These are phyloP conservation scores for Iphiclides podalirius DNA, from an alignment of 2,888 invertebrate species.

Conservation along the genomic window DNA sequence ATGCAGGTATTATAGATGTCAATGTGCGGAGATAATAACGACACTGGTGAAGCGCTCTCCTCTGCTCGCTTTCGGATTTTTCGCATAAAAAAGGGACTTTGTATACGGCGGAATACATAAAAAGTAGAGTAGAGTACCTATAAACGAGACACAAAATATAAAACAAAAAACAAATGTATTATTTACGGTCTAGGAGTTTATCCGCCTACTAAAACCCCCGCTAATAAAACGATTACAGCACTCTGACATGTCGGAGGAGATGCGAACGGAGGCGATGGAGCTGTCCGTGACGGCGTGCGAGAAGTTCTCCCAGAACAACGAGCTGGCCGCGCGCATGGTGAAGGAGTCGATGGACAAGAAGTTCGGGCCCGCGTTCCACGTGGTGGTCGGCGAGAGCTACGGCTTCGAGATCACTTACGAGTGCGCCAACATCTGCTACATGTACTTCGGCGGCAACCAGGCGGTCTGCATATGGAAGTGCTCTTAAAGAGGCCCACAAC, in stretches of 20 bases:
- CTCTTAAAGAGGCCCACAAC: constrained; percentile 61
- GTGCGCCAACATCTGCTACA: constrained; percentile 90
- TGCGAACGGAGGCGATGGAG: constrained; percentile 94
- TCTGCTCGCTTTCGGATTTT: too few relatives aligned
- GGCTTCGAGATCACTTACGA: constrained; percentile 96
- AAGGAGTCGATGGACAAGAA: constrained; percentile 98
- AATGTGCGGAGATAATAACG: too few relatives aligned
- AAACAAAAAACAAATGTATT: too few relatives aligned
- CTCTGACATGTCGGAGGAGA: constrained; percentile 96
- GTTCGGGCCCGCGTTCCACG: constrained; percentile 96
- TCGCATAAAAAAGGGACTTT: too few relatives aligned
- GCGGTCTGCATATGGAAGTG: constrained; percentile 95
- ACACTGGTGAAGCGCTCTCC: too few relatives aligned
- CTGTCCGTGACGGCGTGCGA: constrained; percentile 96
- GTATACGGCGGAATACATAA: too few relatives aligned
- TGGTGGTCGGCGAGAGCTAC: constrained; percentile 97
- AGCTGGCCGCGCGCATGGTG: constrained; percentile 94
- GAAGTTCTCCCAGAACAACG: constrained; percentile 91
- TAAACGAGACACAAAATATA: too few relatives aligned
- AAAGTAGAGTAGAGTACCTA: too few relatives aligned
- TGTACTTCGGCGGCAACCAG: constrained; percentile 95
- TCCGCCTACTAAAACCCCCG: too few relatives aligned
- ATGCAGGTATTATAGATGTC: too few relatives aligned
- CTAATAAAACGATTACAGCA: constrained; percentile 86
- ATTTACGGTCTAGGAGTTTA: too few relatives aligned